These are phyloP conservation scores for Callinectes sapidus DNA, from an alignment of 2,888 invertebrate species.

Conservation along the genomic window DNA sequence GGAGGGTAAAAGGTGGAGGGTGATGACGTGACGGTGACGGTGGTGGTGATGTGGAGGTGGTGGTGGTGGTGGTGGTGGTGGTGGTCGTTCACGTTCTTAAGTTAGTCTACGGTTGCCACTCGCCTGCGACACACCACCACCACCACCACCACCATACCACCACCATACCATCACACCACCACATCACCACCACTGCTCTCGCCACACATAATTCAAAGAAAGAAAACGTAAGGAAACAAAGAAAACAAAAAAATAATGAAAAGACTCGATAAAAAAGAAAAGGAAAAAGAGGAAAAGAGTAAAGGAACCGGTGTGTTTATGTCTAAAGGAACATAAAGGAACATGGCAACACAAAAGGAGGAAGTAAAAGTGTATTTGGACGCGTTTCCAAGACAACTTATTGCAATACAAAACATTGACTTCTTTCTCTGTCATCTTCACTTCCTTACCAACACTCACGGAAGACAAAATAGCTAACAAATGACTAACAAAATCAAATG, in stretches of 20 bases:
- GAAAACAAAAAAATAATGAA: background rate
- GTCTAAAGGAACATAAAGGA: background rate
- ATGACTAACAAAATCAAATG: background rate
- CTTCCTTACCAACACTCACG: background rate
- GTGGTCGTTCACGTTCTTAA: background rate
- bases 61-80: conserved; percentile 25
- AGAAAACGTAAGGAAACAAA: background rate
- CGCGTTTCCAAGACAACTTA: conserved; percentile 17
- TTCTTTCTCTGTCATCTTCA: background rate
- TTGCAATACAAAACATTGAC: background rate
- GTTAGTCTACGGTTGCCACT: conserved; percentile 25
- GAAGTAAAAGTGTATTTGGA: background rate
- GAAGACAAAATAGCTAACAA: background rate
- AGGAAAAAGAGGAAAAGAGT: background rate
- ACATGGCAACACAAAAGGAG: background rate
- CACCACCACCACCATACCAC: conserved; percentile 19
- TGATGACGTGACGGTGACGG: background rate
- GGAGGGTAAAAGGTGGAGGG: conserved; percentile 8
- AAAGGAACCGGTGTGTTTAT: background rate
- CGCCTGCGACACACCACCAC: conserved; percentile 20
- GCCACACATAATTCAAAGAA: background rate
- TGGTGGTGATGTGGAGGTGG: background rate
- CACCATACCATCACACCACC: background rate
- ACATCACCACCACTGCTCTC: background rate
- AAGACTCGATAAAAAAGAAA: background rate